Base-by-base conservation (phyloP, 2,113 vertebrate species). In the Pachypanchax playfairii region DNA sequence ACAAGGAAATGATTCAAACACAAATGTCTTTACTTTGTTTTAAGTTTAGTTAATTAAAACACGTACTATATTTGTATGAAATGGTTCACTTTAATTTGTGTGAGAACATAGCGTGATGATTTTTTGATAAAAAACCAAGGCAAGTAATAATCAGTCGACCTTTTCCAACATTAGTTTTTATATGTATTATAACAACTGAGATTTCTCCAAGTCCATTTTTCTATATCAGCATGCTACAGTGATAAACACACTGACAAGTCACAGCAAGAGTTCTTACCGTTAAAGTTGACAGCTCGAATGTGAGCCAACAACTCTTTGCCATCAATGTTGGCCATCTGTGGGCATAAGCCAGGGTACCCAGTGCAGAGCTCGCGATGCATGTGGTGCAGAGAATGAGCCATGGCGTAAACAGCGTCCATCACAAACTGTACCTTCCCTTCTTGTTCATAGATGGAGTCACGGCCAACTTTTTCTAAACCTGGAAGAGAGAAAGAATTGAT, bases 371-470 rank as follows among this genome's bases (percentile, higher is more conserved):
- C 94, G 36, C 91, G 94, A 69, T 99, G 96, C 94, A 99, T 96
- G 69, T 89, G 94, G 87, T 99, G 94, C 52, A 99, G 90, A 3
- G 96, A 95, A 33, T 98, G 94, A 20, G 97, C 96, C 96, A 98
- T 95, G 73, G 96, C 93, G 58, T 96, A 98, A 0, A 97, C 96
- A 0, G 97, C 97, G 42, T 99, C 97, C 70, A 99, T 98, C 63
- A 98, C 97, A 84, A 99, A 99, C 68, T 99, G 97, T 13, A 99
- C 97, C 80, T 99, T 99, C 21, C 96, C 97, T 79, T 99, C 97
- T 85, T 99, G 97, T 55, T 98, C 96, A 12, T 96, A 99, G 35
- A 88, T 89, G 6, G 97, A 99, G 85, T 99, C 95, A 47, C 94
- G 92, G 0, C 96, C 95, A 50, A 99, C 95, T 73, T 96, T 92